Evolutionary conservation across 2,113 vertebrate genomes (phyloP).

Genomic region (Myotis davidii): DNA sequence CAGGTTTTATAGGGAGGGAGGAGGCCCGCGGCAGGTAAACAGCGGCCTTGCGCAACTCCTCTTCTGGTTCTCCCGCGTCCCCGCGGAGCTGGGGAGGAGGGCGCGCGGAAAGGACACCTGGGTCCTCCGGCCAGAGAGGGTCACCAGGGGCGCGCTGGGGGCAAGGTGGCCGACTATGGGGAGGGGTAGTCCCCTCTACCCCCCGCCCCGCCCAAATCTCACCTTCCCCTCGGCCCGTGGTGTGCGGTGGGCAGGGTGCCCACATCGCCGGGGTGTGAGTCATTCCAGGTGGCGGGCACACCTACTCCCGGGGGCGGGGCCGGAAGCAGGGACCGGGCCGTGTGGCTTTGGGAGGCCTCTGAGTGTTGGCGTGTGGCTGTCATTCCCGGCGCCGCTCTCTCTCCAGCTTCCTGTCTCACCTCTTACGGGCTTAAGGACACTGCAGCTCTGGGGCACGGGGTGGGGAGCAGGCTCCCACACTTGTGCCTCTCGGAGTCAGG

Average conservation of each 20-base stretch:
- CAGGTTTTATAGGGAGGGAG: constrained; percentile 77
- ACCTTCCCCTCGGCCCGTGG: not conserved
- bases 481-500: not conserved
- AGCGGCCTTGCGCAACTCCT: constrained; percentile 76
- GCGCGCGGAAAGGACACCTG: not conserved
- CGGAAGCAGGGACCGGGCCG: constrained; percentile 30
- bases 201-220: not conserved
- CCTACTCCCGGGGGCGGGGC: constrained; percentile 47
- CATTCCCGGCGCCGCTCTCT: not conserved
- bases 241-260: constrained; percentile 4
- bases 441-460: not conserved
- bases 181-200: not conserved
- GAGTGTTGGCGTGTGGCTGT: constrained; percentile 22
- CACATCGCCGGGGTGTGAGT: constrained; percentile 58
- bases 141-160: not conserved
- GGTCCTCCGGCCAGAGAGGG: not conserved
- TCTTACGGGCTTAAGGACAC: constrained; percentile 43
- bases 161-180: not conserved
- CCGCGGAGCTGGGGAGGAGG: not conserved
- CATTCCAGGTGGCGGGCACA: constrained; percentile 71
- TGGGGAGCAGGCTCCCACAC: not conserved
- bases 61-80: constrained; percentile 76
- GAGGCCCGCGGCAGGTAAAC: constrained; percentile 79
- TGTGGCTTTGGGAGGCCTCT: constrained; percentile 54
- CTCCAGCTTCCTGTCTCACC: constrained; percentile 37